Evolutionary conservation across 1,140 invertebrate genomes (phyloP), one percentile per base, ranked within the genome.

Genomic region (Papilio helenus): DNA sequence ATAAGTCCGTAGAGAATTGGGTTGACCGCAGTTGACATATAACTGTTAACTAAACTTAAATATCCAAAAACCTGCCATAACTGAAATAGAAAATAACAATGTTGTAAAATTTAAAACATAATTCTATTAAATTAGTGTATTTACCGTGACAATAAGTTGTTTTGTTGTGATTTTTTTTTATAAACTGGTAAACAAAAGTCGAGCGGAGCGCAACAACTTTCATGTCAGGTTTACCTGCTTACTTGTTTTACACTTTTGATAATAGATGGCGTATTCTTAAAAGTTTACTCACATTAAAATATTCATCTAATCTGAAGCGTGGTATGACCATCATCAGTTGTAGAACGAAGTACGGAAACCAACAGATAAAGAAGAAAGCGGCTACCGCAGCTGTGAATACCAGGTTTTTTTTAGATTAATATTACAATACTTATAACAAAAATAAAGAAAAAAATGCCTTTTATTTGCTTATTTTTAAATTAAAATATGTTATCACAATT

Each of bases 351-450:
- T 90, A 92, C 9, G 93, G 91, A 9, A 89, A 90, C 91, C 92
- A 94, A 83, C 88, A 93, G 26, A 94, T 83, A 58, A 93, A 92
- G 79, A 93, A 93, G 0, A 88, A 90, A 0, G 86, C 86, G 5
- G 93, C 90, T 2, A 94, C 90, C 0, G 89, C 90, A 55, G 74
- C 74, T 68, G 74, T 39, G 61, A 76, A 23, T 39, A 39, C 34
- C 34, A 39, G 34, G 34, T 2, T 8, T 18, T 44, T 8, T 12
- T 39, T 42, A 44, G 34, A 39, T 39, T 39, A 46, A 46, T 46
- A 16, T 46, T 2, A 46, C 44, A 39, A 39, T n/a, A n/a, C n/a
- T n/a, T n/a, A n/a, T n/a, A n/a, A n/a, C n/a, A n/a, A n/a, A n/a
- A n/a, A n/a, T n/a, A n/a, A n/a, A n/a, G n/a, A n/a, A n/a, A n/a